phyloP scores from a whole-genome alignment of 1,140 invertebrate genomes.

The Pomacea maculata region DNA sequence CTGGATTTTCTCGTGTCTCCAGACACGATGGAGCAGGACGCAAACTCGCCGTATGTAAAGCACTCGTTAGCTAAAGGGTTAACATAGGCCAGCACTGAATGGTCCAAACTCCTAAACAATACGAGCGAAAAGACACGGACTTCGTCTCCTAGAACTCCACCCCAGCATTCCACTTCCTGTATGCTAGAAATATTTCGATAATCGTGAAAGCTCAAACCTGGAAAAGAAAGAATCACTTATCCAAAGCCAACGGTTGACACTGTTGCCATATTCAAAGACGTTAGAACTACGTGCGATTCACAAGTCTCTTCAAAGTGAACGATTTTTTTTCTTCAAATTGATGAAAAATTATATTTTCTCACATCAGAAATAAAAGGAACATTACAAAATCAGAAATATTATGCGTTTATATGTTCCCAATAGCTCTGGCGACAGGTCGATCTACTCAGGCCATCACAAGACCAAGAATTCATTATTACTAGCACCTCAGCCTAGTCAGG shows the following conservation, averaged over 20 bases:
- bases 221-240: background rate
- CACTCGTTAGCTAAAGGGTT: slow-evolving; percentile 6
- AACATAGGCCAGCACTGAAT: background rate
- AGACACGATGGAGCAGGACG: slow-evolving; percentile 1
- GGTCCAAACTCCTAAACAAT: background rate
- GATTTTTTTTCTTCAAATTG: too few species aligned
- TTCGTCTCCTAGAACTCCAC: background rate
- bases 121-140: slow-evolving; percentile 5
- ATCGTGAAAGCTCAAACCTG: slow-evolving; percentile 5
- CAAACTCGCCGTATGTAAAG: slow-evolving; percentile 12
- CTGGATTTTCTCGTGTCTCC: background rate
- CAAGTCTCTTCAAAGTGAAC: background rate
- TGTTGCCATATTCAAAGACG: background rate
- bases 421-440: too few species aligned
- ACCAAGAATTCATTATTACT: too few species aligned
- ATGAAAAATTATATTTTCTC: too few species aligned
- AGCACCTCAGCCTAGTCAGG: too few species aligned
- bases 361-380: too few species aligned
- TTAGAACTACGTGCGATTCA: background rate
- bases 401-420: too few species aligned
- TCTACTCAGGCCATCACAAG: too few species aligned
- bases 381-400: too few species aligned
- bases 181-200: slow-evolving; percentile 11
- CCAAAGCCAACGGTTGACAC: background rate
- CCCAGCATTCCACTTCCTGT: slow-evolving; percentile 24